Percentiles rank a stretch among this genome's conserved stretches.
These are phyloP conservation scores for Nothobranchius furzeri DNA, from an alignment of 2,113 vertebrate species.

Conservation along the genomic window DNA sequence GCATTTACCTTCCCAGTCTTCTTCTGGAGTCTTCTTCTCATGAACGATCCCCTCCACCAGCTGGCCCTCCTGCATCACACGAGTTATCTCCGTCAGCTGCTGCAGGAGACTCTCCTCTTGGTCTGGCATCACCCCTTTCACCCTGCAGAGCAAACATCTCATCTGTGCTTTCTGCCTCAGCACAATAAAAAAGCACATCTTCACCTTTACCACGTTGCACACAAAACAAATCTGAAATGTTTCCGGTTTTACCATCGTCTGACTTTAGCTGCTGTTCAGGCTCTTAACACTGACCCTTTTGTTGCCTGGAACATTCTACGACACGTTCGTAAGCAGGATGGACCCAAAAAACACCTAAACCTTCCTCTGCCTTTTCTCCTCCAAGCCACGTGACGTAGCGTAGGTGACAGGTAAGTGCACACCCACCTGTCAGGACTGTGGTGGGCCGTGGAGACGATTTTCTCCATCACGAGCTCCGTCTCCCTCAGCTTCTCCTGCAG, in stretches of 20 bases:
- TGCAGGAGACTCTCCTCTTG: slow-evolving; percentile 90
- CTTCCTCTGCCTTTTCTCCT: too few species aligned
- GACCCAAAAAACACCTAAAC: too few species aligned
- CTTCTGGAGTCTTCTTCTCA: slow-evolving; percentile 81
- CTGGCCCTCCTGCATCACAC: slow-evolving; percentile 93
- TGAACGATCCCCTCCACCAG: slow-evolving; percentile 83
- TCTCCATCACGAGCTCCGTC: slow-evolving; percentile 95
- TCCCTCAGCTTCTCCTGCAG: slow-evolving; percentile 93
- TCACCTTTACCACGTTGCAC: too few species aligned
- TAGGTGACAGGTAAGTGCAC: neutral
- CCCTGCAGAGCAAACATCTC: slow-evolving; percentile 49
- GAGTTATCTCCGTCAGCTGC: slow-evolving; percentile 92
- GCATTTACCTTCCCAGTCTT: slow-evolving; percentile 83
- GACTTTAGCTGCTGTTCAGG: too few species aligned
- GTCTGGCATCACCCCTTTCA: slow-evolving; percentile 82
- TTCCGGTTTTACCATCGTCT: too few species aligned
- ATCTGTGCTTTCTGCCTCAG: too few species aligned
- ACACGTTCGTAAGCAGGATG: too few species aligned
- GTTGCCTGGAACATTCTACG: too few species aligned
- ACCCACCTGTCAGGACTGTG: slow-evolving; percentile 84
- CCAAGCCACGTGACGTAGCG: too few species aligned
- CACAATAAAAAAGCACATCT: too few species aligned
- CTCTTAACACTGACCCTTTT: too few species aligned
- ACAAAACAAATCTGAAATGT: too few species aligned
- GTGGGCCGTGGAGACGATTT: slow-evolving; percentile 86